Conservation (phyloP, 2,797 vertebrate genomes). For the Scolopax bukidnonensis region DNA sequence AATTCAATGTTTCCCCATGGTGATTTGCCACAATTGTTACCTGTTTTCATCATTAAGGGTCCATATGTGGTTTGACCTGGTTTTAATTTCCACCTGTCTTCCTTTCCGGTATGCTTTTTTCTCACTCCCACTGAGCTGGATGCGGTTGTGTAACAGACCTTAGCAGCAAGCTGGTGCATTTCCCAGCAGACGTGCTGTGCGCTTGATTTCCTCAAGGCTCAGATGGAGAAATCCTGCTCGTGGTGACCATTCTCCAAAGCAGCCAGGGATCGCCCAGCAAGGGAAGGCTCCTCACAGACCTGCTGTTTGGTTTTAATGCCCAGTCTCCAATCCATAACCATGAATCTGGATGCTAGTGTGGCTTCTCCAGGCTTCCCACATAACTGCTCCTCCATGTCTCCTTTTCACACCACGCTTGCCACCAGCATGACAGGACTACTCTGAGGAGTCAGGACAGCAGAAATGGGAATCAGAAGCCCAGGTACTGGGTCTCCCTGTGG, state of each 20-base stretch:
- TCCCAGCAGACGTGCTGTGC: neutral
- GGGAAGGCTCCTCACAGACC: neutral
- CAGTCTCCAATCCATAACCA: neutral
- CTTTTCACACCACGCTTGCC: neutral
- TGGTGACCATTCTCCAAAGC: neutral
- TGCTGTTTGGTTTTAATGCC: neutral
- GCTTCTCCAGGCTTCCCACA: neutral
- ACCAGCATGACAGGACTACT: neutral
- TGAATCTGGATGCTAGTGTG: fast-evolving
- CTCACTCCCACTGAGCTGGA: fast-evolving
- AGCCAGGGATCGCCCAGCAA: neutral
- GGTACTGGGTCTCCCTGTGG: neutral
- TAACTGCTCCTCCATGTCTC: neutral
- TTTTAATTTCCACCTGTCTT: neutral
- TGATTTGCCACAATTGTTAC: neutral
- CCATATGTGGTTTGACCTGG: neutral
- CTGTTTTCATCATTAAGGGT: neutral
- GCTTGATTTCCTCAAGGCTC: neutral
- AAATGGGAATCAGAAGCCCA: fast-evolving
- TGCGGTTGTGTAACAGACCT: neutral
- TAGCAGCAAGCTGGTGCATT: neutral
- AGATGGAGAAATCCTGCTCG: neutral
- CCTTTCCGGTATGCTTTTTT: neutral
- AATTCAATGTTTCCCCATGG: neutral
- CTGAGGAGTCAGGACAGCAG: neutral